A percentile compares a stretch with the other conserved stretches of the same genome.
phyloP scores from a whole-genome alignment of 2,113 vertebrate species.

The Saccopteryx bilineata region DNA sequence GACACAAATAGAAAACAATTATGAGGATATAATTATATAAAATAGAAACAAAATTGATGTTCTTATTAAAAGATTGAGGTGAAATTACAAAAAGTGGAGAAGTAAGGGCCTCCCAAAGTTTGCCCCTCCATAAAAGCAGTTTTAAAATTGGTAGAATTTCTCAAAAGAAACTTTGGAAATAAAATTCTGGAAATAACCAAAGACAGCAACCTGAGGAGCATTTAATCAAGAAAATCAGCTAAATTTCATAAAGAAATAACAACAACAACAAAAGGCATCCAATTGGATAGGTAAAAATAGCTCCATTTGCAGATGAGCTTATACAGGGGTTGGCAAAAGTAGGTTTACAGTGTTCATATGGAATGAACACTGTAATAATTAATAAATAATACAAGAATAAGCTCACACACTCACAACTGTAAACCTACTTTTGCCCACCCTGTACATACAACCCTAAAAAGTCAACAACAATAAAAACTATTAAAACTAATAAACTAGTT shows the following conservation, averaged over 20 bases:
- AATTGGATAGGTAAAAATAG: not conserved
- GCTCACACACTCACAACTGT: not conserved
- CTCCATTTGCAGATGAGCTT: not conserved
- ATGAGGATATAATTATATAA: not conserved
- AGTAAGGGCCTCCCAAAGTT: not conserved
- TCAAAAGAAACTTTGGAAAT: not conserved
- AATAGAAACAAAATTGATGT: not conserved
- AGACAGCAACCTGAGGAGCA: not conserved
- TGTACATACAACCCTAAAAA: not conserved
- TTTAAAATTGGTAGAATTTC: not conserved
- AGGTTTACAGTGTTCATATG: not conserved
- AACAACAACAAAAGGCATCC: not conserved
- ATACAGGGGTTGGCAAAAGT: not conserved
- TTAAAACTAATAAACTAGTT: not conserved
- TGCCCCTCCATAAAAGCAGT: not conserved
- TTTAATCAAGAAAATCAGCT: not conserved
- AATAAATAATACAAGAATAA: not conserved
- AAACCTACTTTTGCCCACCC: not conserved
- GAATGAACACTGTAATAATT: not conserved
- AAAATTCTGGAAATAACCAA: constrained; percentile 2
- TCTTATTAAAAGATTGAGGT: not conserved
- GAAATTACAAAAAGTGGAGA: not conserved
- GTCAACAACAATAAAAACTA: not conserved
- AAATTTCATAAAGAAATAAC: not conserved
- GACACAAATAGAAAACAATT: not conserved